These are phyloP conservation scores for Ceramica pisi DNA, from an alignment of 2,888 invertebrate species.

Conservation along the genomic window DNA sequence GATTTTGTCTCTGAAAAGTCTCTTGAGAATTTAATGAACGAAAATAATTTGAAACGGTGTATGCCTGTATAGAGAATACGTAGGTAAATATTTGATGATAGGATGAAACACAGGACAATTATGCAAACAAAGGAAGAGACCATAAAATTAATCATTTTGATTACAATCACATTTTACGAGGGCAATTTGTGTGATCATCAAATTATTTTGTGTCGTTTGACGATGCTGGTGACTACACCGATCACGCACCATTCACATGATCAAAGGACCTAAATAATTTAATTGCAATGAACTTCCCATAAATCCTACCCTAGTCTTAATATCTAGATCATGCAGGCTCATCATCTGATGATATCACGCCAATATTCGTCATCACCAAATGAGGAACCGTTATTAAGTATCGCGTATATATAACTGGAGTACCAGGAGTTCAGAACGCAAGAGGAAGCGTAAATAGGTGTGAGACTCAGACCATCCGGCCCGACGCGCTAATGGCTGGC, in stretches of 20 bases:
- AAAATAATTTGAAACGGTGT: too few relatives aligned
- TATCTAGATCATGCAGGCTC: slow-evolving; percentile 39
- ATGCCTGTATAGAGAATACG: too few relatives aligned
- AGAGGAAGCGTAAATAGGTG: slow-evolving; percentile 89
- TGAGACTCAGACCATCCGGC: slow-evolving; percentile 90
- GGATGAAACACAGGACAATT: neutral
- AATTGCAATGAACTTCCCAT: slow-evolving; percentile 56
- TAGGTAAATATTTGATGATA: neutral
- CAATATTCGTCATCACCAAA: slow-evolving; percentile 58
- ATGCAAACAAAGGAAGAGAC: slow-evolving; percentile 3
- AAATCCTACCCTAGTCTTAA: slow-evolving; percentile 52
- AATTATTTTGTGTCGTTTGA: slow-evolving; percentile 41
- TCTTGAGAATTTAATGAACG: neutral
- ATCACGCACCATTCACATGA: slow-evolving; percentile 41
- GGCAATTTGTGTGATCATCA: slow-evolving; percentile 20
- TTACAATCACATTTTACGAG: slow-evolving; percentile 47
- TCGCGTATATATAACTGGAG: slow-evolving; percentile 58
- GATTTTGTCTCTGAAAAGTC: neutral
- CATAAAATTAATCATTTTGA: slow-evolving; percentile 33
- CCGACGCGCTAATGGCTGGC: slow-evolving; percentile 82
- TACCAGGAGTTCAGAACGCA: slow-evolving; percentile 84
- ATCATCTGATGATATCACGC: slow-evolving; percentile 61
- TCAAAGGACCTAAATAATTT: slow-evolving; percentile 34
- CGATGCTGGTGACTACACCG: slow-evolving; percentile 31
- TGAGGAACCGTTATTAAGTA: slow-evolving; percentile 55